phyloP scores from a whole-genome alignment of 2,797 vertebrate genomes.

The Petrocephalus sullivani region DNA sequence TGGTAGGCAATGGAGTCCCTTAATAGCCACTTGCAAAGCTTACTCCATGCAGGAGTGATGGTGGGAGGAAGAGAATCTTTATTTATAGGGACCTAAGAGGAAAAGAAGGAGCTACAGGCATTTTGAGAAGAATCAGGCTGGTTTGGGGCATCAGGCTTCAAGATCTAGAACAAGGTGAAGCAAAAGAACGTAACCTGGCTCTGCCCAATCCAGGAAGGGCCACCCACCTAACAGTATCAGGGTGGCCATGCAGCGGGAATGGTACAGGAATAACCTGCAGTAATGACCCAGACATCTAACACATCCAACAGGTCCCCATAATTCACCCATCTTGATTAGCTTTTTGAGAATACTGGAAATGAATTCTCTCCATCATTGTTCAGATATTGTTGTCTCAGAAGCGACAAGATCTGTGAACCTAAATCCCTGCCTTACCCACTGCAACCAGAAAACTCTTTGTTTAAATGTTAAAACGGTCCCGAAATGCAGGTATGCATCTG shows the following conservation, averaged over 20 bases:
- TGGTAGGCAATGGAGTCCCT: too few relatives aligned
- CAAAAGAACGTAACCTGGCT: neutral
- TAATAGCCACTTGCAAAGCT: too few relatives aligned
- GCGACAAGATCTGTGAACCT: neutral
- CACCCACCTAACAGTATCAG: neutral
- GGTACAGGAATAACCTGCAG: neutral
- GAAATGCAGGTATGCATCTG: neutral
- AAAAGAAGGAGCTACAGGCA: too few relatives aligned
- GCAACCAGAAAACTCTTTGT: neutral
- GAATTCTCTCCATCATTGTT: neutral
- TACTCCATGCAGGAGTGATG: too few relatives aligned
- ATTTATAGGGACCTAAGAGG: too few relatives aligned
- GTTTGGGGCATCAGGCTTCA: too few relatives aligned
- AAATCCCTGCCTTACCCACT: neutral
- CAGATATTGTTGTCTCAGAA: neutral
- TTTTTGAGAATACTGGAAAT: neutral
- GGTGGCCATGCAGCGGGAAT: neutral
- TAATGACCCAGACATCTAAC: neutral
- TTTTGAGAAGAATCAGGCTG: too few relatives aligned
- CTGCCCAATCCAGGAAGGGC: neutral
- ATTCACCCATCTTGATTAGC: neutral
- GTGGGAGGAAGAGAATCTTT: too few relatives aligned
- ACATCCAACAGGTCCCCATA: neutral
- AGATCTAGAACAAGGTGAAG: neutral
- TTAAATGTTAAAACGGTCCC: neutral